A percentile compares a stretch with the other conserved stretches of the same genome.
Conservation (phyloP, 2,888 invertebrate species). For the Saturnia pavonia region DNA sequence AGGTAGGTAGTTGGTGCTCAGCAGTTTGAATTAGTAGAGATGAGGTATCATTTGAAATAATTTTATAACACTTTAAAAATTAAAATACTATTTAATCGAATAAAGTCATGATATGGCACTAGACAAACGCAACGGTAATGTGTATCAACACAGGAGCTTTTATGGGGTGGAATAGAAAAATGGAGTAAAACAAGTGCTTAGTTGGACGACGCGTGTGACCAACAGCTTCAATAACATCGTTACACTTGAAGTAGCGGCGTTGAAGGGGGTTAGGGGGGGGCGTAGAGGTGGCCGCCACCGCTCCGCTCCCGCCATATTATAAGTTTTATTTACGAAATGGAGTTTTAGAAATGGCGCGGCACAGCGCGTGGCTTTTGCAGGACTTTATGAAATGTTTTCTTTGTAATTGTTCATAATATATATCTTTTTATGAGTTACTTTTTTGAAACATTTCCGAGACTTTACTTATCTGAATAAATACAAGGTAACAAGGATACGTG, state of each 20-base stretch:
- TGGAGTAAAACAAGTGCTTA: constrained; percentile 29
- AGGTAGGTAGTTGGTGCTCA: too few relatives aligned
- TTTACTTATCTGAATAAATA: neutral
- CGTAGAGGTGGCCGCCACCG: neutral
- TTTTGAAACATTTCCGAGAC: neutral
- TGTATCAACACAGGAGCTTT: constrained; percentile 24
- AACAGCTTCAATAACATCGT: constrained; percentile 35
- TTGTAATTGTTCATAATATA: constrained; percentile 6
- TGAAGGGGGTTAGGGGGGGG: neutral
- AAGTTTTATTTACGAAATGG: constrained; percentile 21
- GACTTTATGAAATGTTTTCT: constrained; percentile 6
- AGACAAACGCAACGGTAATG: neutral
- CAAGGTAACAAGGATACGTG: neutral
- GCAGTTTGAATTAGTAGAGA: too few relatives aligned
- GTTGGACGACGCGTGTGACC: constrained; percentile 32
- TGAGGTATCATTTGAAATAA: too few relatives aligned
- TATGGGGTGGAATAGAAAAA: constrained; percentile 28
- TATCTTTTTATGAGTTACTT: neutral
- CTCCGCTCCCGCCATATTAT: constrained; percentile 16
- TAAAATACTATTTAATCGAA: too few relatives aligned
- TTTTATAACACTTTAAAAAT: too few relatives aligned
- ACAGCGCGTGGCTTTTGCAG: constrained; percentile 3
- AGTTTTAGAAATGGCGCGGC: constrained; percentile 12
- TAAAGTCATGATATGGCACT: too few relatives aligned
- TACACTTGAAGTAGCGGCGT: constrained; percentile 21